Percentiles rank a stretch among this genome's conserved stretches.
Evolutionary conservation across 2,113 vertebrate species (phyloP).

Genomic region (Scomber japonicus): DNA sequence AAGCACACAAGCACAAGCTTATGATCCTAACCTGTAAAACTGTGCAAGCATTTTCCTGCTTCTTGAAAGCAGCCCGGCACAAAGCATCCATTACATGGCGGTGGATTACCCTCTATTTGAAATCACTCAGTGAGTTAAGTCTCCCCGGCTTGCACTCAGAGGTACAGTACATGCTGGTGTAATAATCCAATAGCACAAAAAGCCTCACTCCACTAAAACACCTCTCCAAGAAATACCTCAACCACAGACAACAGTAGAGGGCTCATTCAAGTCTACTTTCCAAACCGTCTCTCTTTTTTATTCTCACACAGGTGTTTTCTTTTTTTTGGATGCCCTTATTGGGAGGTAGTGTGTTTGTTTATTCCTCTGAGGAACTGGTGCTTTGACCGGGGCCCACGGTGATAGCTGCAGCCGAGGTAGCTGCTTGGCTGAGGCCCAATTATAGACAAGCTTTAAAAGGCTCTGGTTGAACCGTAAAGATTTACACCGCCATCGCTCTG

Average conservation of each 20-base stretch:
- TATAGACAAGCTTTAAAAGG: conserved; percentile 85
- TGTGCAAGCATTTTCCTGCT: conserved; percentile 51
- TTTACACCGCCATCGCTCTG: conserved; percentile 84
- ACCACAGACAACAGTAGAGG: conserved; percentile 53
- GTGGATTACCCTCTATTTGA: conserved; percentile 79
- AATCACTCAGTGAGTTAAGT: conserved; percentile 76
- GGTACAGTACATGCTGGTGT: conserved; percentile 72
- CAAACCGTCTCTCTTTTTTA: conserved; percentile 57
- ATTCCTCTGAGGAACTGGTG: conserved; percentile 70
- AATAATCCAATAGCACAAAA: conserved; percentile 73
- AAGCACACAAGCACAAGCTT: conserved; percentile 7
- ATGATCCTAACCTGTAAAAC: conserved; percentile 50
- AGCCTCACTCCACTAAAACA: conserved; percentile 64
- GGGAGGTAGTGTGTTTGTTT: conserved; percentile 71
- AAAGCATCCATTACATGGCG: conserved; percentile 76
- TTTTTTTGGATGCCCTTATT: conserved; percentile 46
- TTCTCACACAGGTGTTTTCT: conserved; percentile 66
- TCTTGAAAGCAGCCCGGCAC: conserved; percentile 61
- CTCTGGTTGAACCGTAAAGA: conserved; percentile 86
- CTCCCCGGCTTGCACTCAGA: conserved; percentile 64
- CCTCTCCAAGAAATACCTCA: conserved; percentile 60
- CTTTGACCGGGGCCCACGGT: conserved; percentile 70
- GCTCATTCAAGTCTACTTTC: conserved; percentile 54
- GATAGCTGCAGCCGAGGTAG: conserved; percentile 62
- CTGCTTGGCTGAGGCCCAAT: conserved; percentile 84